phyloP scores from a whole-genome alignment of 2,888 invertebrate species.

The Artemia sinica region DNA sequence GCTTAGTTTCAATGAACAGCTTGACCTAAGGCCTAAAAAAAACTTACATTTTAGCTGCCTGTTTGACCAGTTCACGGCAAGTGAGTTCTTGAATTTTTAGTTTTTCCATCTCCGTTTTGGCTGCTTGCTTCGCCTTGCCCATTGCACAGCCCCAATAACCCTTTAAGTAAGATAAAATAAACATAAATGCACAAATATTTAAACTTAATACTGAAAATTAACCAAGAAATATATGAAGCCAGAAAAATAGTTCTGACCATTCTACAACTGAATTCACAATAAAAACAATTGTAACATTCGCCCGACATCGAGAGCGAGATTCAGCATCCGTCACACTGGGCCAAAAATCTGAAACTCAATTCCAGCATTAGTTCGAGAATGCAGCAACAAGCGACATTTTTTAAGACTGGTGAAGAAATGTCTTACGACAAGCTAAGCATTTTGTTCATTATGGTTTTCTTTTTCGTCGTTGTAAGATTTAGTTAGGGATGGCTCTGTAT shows the following conservation, averaged over 20 bases:
- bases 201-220: constrained; percentile 18
- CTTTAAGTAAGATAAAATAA: constrained; percentile 36
- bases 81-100: constrained; percentile 67
- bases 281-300: background rate
- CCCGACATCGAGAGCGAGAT: no score
- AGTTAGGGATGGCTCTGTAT: no score
- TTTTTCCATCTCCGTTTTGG: constrained; percentile 98
- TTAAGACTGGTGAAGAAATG: no score
- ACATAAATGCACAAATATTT: constrained; percentile 17
- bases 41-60: constrained; percentile 76
- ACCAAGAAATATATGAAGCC: constrained; percentile 8
- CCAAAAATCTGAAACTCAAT: no score
- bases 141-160: constrained; percentile 93
- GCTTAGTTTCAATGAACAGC: no score
- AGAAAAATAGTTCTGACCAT: constrained; percentile 20
- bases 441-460: no score
- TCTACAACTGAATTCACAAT: constrained; percentile 13
- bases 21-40: constrained; percentile 3
- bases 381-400: no score
- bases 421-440: no score
- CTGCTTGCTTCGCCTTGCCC: constrained; percentile 96
- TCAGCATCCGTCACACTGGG: no score
- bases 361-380: no score
- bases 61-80: constrained; percentile 70
- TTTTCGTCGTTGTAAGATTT: no score